A percentile compares a stretch with the other conserved stretches of the same genome.
Evolutionary conservation across 2,888 invertebrate genomes (phyloP).

Genomic region (Strigamia transsilvanica): DNA sequence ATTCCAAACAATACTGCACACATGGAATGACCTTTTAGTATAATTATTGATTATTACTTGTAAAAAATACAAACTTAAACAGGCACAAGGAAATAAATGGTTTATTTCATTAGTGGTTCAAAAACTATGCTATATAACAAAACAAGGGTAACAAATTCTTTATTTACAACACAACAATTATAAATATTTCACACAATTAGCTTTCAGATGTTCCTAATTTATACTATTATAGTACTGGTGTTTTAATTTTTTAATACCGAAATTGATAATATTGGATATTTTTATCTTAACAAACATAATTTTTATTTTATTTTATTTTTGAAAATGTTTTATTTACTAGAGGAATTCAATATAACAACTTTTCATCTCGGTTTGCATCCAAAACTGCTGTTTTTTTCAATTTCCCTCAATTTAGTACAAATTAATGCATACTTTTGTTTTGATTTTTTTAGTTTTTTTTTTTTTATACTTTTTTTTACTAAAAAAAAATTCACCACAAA

Average conservation of each 20-base stretch:
- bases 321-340: neutral
- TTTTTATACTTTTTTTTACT: too few relatives aligned
- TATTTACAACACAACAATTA: constrained; percentile 33
- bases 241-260: neutral
- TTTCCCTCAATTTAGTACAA: neutral
- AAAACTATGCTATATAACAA: neutral
- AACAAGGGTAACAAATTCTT: constrained; percentile 18
- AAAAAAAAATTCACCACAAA: constrained; percentile 33
- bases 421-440: neutral
- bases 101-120: constrained; percentile 18
- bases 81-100: constrained; percentile 9
- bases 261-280: neutral
- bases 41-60: neutral
- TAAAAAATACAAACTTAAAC: neutral
- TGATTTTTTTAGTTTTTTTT: neutral
- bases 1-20: neutral
- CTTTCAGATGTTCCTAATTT: neutral
- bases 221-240: neutral
- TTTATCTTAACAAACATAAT: too few relatives aligned
- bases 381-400: constrained; percentile 10
- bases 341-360: too few relatives aligned
- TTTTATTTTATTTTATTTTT: too few relatives aligned
- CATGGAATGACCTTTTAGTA: neutral
- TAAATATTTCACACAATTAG: constrained; percentile 27
- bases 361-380: neutral